A percentile compares a stretch with the other conserved stretches of the same genome.
Evolutionary conservation across 2,888 invertebrate genomes (phyloP).

Genomic region (Patella pellucida): DNA sequence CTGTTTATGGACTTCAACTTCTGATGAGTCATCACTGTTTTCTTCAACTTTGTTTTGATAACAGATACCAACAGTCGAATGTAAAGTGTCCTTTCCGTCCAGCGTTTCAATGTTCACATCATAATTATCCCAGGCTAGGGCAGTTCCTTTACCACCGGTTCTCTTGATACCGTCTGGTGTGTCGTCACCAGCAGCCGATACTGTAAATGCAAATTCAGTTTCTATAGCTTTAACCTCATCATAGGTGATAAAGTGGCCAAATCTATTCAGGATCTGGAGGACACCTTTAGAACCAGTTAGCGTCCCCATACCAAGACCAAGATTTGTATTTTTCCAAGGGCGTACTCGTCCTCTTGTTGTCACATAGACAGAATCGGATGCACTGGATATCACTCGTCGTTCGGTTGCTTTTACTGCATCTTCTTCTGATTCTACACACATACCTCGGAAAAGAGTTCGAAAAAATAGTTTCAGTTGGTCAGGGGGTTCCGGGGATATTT

Average conservation of each 20-base stretch:
- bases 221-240: slow-evolving; percentile 20
- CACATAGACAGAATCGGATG: slow-evolving; percentile 20
- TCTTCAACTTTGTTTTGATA: slow-evolving; percentile 13
- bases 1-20: background rate
- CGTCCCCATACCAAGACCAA: slow-evolving; percentile 21
- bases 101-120: slow-evolving; percentile 25
- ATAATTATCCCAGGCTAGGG: slow-evolving; percentile 30
- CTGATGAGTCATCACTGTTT: background rate
- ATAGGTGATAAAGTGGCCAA: slow-evolving; percentile 12
- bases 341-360: slow-evolving; percentile 16
- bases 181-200: background rate
- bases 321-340: slow-evolving; percentile 17
- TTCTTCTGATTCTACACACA: background rate
- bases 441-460: background rate
- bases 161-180: slow-evolving; percentile 18
- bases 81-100: slow-evolving; percentile 17
- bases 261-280: slow-evolving; percentile 19
- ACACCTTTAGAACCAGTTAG: slow-evolving; percentile 18
- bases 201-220: slow-evolving; percentile 20
- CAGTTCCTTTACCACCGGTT: background rate
- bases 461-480: slow-evolving; percentile 1
- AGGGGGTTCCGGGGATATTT: no score
- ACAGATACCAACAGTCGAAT: slow-evolving; percentile 23
- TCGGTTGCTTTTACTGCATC: slow-evolving; percentile 4
- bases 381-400: slow-evolving; percentile 13